These are phyloP conservation scores for Mesorhabditis sp. DNA, from an alignment of 2,888 invertebrate species.

Conservation along the genomic window DNA sequence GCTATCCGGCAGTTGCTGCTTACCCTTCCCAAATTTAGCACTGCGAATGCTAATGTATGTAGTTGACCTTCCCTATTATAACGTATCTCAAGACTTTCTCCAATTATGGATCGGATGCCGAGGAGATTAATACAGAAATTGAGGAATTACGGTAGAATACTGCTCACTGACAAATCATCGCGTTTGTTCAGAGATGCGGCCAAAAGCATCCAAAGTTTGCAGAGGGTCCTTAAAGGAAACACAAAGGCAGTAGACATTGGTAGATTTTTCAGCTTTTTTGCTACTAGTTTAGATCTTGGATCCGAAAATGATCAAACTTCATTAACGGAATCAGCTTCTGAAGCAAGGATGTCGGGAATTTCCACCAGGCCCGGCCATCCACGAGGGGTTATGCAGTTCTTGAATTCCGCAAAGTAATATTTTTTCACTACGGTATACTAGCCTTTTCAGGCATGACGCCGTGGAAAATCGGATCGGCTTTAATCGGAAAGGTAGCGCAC, in stretches of 20 bases:
- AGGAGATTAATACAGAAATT: slow-evolving; percentile 48
- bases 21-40: slow-evolving; percentile 25
- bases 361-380: slow-evolving; percentile 48
- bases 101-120: slow-evolving; percentile 30
- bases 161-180: background rate
- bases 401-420: background rate
- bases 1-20: slow-evolving; percentile 34
- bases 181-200: slow-evolving; percentile 43
- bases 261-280: background rate
- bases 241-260: background rate
- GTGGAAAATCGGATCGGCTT: slow-evolving; percentile 3
- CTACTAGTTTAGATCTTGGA: background rate
- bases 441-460: background rate
- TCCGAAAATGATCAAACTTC: background rate
- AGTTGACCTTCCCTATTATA: too few relatives aligned
- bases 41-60: background rate
- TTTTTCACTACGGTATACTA: background rate
- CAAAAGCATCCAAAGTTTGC: slow-evolving; percentile 48
- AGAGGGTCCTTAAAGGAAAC: slow-evolving; percentile 38
- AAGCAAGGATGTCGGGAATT: slow-evolving; percentile 38
- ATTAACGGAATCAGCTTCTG: background rate
- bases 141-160: slow-evolving; percentile 36
- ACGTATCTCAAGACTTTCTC: background rate
- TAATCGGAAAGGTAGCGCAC: slow-evolving; percentile 17
- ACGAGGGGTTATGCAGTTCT: slow-evolving; percentile 55